Conservation (phyloP, 2,113 vertebrate species). For the Axis porcinus region DNA sequence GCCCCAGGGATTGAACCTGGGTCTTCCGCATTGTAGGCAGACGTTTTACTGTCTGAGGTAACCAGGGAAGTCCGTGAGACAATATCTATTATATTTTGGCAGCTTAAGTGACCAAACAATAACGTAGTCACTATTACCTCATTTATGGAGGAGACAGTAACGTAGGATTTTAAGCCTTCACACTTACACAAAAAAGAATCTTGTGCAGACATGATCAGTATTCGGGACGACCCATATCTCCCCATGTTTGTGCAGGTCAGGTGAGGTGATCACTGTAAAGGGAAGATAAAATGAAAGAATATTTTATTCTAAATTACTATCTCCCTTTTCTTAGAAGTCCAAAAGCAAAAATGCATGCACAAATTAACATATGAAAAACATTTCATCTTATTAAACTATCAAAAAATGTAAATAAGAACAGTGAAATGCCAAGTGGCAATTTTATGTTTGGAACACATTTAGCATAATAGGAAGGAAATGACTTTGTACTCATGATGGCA, state of each 20-base stretch:
- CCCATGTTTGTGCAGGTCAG: conserved; percentile 93
- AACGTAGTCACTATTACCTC: background rate
- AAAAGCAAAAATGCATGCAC: background rate
- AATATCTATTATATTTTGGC: background rate
- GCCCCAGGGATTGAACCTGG: accelerated
- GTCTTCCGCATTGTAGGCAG: background rate
- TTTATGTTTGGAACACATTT: background rate
- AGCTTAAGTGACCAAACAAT: background rate
- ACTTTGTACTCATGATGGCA: background rate
- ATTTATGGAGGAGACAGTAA: background rate
- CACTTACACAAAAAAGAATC: conserved; percentile 96
- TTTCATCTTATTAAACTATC: background rate
- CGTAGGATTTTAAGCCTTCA: background rate
- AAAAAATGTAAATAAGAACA: background rate
- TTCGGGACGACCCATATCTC: conserved; percentile 95
- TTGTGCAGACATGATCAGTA: conserved; percentile 92
- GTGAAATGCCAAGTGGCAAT: background rate
- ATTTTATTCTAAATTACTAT: background rate
- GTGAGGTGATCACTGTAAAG: conserved; percentile 89
- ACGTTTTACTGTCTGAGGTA: background rate
- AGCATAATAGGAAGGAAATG: background rate
- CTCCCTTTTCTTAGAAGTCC: background rate
- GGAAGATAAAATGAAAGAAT: background rate
- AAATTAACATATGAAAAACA: background rate
- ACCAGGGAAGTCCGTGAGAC: background rate